These are phyloP conservation scores for Virgularia gustaviana DNA, from an alignment of 92 coral and sea anemone genomes.

Conservation along the genomic window DNA sequence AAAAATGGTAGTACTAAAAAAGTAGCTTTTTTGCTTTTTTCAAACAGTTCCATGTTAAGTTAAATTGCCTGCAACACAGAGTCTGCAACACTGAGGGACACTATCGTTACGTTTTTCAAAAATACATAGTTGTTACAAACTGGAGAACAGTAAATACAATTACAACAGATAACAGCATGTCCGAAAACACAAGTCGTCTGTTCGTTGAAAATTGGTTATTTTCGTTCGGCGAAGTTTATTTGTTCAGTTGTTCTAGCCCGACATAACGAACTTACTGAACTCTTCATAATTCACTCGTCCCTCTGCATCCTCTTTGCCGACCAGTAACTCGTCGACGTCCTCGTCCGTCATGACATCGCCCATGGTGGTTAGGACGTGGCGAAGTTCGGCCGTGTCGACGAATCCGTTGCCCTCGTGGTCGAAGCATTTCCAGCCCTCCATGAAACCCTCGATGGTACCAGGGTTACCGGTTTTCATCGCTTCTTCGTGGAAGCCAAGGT, in stretches of 20 bases:
- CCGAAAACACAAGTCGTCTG: slow-evolving; percentile 14
- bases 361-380: slow-evolving; percentile 69
- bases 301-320: slow-evolving; percentile 70
- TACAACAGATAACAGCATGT: background rate
- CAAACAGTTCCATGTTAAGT: no score
- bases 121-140: background rate
- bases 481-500: slow-evolving; percentile 68
- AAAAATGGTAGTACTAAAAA: no score
- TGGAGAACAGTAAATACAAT: background rate
- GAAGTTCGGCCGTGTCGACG: slow-evolving; percentile 72
- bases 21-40: no score
- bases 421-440: slow-evolving; percentile 87
- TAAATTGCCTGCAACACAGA: no score
- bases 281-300: slow-evolving; percentile 81
- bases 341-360: slow-evolving; percentile 71
- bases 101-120: background rate
- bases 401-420: slow-evolving; percentile 89
- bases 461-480: slow-evolving; percentile 67
- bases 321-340: slow-evolving; percentile 71
- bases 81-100: no score
- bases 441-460: slow-evolving; percentile 71
- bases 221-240: background rate
- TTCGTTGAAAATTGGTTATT: slow-evolving; percentile 16
- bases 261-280: slow-evolving; percentile 86
- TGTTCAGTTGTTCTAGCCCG: slow-evolving; percentile 48